Percentiles rank a stretch among this genome's conserved stretches.
Evolutionary conservation across 1,140 invertebrate species (phyloP).

Genomic region (Trichogramma pretiosum): DNA sequence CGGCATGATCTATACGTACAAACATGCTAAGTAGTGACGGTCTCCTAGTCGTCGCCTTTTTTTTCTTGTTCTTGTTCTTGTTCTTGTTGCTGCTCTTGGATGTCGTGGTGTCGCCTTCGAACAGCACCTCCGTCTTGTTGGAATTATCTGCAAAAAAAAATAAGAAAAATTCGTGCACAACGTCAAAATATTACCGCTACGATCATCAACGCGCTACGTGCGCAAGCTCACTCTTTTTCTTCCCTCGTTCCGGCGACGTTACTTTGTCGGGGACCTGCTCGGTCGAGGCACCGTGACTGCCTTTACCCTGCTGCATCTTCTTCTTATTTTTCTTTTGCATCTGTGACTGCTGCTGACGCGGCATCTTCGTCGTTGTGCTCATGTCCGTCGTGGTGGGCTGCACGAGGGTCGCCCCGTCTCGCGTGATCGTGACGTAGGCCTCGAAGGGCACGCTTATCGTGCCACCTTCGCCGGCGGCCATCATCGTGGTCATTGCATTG

Average conservation of each 20-base stretch:
- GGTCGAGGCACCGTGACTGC: slow-evolving; percentile 5
- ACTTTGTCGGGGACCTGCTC: not conserved
- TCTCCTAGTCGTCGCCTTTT: too few relatives aligned
- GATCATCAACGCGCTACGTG: not conserved
- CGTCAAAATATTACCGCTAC: too few relatives aligned
- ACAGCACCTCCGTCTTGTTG: not conserved
- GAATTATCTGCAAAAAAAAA: not conserved
- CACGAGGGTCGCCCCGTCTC: not conserved
- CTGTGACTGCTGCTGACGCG: not conserved
- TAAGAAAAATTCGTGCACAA: not conserved
- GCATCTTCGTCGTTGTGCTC: not conserved
- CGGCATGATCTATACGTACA: too few relatives aligned
- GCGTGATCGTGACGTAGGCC: slow-evolving; percentile 34
- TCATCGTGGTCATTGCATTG: too few relatives aligned
- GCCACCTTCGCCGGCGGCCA: too few relatives aligned
- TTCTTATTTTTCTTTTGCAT: slow-evolving; percentile 6
- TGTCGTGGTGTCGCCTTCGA: not conserved
- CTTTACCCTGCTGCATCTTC: slow-evolving; percentile 15
- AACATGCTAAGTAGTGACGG: too few relatives aligned
- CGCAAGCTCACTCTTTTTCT: not conserved
- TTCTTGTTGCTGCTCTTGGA: not conserved
- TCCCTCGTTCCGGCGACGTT: not conserved
- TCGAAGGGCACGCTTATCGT: slow-evolving; percentile 38
- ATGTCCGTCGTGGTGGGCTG: not conserved
- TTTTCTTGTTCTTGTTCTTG: slow-evolving; percentile 7